Evolutionary conservation across 2,797 vertebrate species (phyloP).

Genomic region (Australoheros facetus): DNA sequence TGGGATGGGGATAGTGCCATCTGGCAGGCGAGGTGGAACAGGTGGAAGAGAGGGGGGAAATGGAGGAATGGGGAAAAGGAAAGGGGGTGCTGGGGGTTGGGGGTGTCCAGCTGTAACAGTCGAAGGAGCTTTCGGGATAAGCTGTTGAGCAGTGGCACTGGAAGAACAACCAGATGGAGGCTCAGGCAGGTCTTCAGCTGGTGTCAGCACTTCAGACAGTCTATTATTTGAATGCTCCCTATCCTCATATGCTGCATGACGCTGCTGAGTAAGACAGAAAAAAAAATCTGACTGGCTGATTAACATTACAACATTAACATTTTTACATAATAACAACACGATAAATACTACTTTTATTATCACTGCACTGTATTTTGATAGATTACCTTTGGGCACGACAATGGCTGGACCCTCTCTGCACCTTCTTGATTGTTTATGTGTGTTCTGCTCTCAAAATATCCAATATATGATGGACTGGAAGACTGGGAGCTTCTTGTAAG

Average conservation of each 20-base stretch:
- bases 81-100: slow-evolving; percentile 29
- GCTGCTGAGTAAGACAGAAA: slow-evolving; percentile 75
- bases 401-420: slow-evolving; percentile 58
- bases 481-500: slow-evolving; percentile 74
- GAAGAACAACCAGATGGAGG: slow-evolving; percentile 79
- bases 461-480: slow-evolving; percentile 58
- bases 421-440: slow-evolving; percentile 77
- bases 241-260: slow-evolving; percentile 84
- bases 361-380: background rate
- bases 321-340: background rate
- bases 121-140: slow-evolving; percentile 70
- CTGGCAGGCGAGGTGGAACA: slow-evolving; percentile 61
- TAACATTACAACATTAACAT: background rate
- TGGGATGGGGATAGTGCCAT: slow-evolving; percentile 74
- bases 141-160: slow-evolving; percentile 74
- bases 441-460: slow-evolving; percentile 61
- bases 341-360: background rate
- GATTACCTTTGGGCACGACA: slow-evolving; percentile 52
- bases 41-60: slow-evolving; percentile 54
- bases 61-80: slow-evolving; percentile 54
- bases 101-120: slow-evolving; percentile 26
- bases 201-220: slow-evolving; percentile 78
- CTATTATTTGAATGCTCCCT: slow-evolving; percentile 85
- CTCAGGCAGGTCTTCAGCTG: slow-evolving; percentile 71
- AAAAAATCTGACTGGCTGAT: background rate